Conservation (phyloP, 1,140 invertebrate species). For the Grapholita molesta region DNA sequence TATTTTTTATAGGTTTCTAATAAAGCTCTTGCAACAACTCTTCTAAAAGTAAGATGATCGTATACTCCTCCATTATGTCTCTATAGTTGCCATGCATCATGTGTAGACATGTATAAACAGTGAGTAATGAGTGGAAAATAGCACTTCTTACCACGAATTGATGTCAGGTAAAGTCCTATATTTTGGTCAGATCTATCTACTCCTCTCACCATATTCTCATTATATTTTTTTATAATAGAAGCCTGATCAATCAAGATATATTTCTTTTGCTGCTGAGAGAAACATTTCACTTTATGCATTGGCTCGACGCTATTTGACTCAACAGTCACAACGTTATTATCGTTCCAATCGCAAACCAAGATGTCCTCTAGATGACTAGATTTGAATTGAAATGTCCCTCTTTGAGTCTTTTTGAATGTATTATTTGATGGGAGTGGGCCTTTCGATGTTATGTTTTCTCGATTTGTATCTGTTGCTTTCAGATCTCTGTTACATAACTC, state of each 20-base stretch:
- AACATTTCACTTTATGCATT: slow-evolving; percentile 29
- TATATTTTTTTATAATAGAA: slow-evolving; percentile 27
- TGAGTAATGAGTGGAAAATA: slow-evolving; percentile 33
- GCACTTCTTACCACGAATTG: slow-evolving; percentile 38
- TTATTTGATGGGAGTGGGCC: slow-evolving; percentile 20
- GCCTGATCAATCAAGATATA: slow-evolving; percentile 28
- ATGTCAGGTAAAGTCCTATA: slow-evolving; percentile 27
- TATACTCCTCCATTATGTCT: no score
- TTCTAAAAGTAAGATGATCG: no score
- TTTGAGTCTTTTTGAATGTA: no score
- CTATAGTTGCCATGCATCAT: no score
- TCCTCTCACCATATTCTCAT: slow-evolving; percentile 36
- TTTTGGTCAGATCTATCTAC: slow-evolving; percentile 35
- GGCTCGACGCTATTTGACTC: slow-evolving; percentile 19
- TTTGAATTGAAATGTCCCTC: no score
- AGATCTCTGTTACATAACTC: slow-evolving; percentile 21
- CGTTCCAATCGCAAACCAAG: slow-evolving; percentile 32
- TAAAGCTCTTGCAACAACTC: no score
- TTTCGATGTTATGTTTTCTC: slow-evolving; percentile 22
- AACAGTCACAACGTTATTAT: slow-evolving; percentile 31
- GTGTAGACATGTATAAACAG: slow-evolving; percentile 23
- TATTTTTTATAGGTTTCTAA: no score
- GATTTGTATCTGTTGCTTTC: slow-evolving; percentile 22
- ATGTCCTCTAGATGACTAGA: slow-evolving; percentile 17
- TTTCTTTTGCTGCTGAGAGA: slow-evolving; percentile 32